These are phyloP conservation scores for Aleiodes testaceus DNA, from an alignment of 2,888 invertebrate species.

Conservation along the genomic window DNA sequence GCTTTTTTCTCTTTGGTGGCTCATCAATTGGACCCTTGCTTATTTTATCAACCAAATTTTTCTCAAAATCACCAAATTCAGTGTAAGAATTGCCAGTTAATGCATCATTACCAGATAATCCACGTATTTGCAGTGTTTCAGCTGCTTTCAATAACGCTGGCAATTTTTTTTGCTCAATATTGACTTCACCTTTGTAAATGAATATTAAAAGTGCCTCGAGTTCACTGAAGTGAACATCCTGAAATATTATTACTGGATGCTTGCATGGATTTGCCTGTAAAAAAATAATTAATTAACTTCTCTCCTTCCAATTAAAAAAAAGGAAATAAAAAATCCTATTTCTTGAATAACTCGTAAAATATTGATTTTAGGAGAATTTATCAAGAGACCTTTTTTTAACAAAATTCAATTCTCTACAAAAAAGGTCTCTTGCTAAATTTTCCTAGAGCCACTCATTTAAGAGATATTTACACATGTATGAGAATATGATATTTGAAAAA, in stretches of 20 bases:
- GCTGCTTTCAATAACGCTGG: constrained; percentile 81
- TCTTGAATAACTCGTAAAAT: too few relatives aligned
- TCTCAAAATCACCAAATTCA: constrained; percentile 61
- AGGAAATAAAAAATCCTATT: not conserved
- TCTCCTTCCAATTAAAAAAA: not conserved
- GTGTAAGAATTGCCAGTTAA: constrained; percentile 72
- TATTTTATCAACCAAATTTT: not conserved
- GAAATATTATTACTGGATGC: constrained; percentile 83
- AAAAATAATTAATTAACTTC: constrained; percentile 62
- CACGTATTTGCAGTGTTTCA: constrained; percentile 80
- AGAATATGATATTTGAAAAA: too few relatives aligned
- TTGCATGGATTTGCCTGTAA: constrained; percentile 83
- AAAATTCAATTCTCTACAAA: too few relatives aligned
- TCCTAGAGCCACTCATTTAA: too few relatives aligned
- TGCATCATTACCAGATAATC: constrained; percentile 78
- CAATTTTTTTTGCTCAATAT: constrained; percentile 82
- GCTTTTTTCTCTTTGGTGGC: constrained; percentile 60
- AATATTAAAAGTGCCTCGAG: constrained; percentile 80
- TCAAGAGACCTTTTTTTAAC: too few relatives aligned
- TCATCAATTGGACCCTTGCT: constrained; percentile 53
- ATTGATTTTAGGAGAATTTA: too few relatives aligned
- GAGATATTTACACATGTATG: too few relatives aligned
- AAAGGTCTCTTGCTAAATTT: too few relatives aligned
- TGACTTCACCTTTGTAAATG: constrained; percentile 84
- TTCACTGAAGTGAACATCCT: constrained; percentile 81